These are phyloP conservation scores for Scarus forsteni DNA, from an alignment of 2,797 vertebrate genomes.

Conservation along the genomic window DNA sequence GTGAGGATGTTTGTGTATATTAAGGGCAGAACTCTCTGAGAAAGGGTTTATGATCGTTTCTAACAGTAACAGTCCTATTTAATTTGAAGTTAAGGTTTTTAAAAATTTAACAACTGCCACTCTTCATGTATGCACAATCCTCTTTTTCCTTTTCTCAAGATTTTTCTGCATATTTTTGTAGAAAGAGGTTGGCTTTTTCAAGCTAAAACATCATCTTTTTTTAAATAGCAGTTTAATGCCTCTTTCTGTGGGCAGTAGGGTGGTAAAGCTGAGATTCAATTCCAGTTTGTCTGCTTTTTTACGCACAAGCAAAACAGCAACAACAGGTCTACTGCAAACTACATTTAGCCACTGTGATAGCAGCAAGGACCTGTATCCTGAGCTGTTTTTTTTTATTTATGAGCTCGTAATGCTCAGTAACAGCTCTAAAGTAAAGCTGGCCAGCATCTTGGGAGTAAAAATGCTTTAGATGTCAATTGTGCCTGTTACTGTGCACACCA, in stretches of 20 bases:
- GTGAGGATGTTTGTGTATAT: slow-evolving; percentile 74
- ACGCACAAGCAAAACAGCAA: neutral
- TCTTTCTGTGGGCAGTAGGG: neutral
- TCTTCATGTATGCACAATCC: neutral
- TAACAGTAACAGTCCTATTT: no score
- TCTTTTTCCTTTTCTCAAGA: neutral
- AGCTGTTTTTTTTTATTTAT: no score
- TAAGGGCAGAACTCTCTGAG: neutral
- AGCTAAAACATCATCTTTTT: slow-evolving; percentile 7
- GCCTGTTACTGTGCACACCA: no score
- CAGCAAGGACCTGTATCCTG: no score
- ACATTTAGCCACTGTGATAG: neutral
- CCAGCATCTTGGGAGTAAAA: no score
- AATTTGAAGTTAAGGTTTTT: no score
- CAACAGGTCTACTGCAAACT: neutral
- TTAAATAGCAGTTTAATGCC: neutral
- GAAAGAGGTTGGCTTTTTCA: fast-evolving
- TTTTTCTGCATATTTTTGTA: neutral
- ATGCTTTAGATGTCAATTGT: no score
- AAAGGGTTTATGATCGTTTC: neutral
- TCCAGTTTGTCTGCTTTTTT: neutral
- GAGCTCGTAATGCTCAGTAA: no score
- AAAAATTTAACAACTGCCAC: no score
- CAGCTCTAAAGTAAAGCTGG: no score
- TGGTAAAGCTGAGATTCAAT: neutral